Evolutionary conservation across 2,797 vertebrate species (phyloP).

Genomic region (Gallirallus australis): DNA sequence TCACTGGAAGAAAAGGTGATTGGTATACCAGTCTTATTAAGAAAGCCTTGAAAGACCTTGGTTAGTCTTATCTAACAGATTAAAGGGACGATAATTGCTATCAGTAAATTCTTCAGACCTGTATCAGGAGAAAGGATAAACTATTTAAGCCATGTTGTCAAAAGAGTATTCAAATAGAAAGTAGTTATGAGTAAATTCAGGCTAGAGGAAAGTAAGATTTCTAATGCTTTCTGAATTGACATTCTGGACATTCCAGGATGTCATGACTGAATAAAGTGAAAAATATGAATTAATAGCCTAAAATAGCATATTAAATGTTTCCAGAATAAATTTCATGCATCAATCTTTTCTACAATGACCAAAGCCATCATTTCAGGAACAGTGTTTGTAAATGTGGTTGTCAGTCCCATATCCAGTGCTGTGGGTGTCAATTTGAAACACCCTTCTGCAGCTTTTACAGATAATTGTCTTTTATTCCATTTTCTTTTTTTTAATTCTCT

Average conservation of each 20-base stretch:
- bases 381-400: slow-evolving; percentile 50
- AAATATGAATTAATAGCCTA: background rate
- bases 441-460: background rate
- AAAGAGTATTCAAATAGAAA: background rate
- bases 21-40: background rate
- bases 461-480: background rate
- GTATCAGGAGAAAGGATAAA: background rate
- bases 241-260: background rate
- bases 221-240: background rate
- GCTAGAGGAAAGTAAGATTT: background rate
- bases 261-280: background rate
- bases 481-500: background rate
- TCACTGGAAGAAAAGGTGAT: background rate
- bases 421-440: slow-evolving; percentile 1
- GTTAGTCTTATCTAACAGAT: background rate
- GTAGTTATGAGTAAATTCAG: background rate
- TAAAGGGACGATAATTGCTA: background rate
- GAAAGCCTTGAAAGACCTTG: background rate
- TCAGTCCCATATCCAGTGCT: background rate
- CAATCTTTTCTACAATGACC: background rate
- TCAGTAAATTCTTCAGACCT: background rate
- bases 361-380: slow-evolving; percentile 36
- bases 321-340: background rate
- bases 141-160: background rate
- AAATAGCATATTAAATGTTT: background rate